Base-by-base conservation (phyloP, 1,140 invertebrate genomes). In the Diorhabda elongata region DNA sequence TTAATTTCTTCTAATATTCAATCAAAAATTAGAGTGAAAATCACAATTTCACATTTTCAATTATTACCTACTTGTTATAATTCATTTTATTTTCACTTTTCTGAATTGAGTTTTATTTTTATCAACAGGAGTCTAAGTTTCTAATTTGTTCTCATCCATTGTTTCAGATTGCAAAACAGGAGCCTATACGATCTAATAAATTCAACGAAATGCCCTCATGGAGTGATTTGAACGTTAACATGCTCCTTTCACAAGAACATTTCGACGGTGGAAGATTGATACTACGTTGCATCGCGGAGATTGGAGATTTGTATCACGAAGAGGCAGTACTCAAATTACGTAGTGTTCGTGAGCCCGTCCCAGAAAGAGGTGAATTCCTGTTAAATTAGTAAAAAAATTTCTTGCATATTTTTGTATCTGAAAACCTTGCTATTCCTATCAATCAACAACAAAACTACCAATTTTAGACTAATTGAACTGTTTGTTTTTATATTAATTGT, bases 271-370 rank as follows among this genome's bases (percentile, higher is more conserved):
- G 82, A 2, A 78, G 81, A 44, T 74, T 86, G 56, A 75, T 84
- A 61, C 75, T 86, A 68, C 82, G 81, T 59, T 86, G 85, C 72
- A 83, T 83, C 42, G 83, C 85, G 68, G 78, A 85, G 76, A 82
- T 86, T 74, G 79, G 78, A 66, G 83, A 82, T 72, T 78, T 85
- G 70, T 86, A 86, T 80, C 79, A 82, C 58, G 81, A 85, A 74
- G 81, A 84, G 65, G 81, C 83, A 63, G 84, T 84, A 78, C 79
- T 86, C 56, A 80, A 83, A 73, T 78, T 86, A 71, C 80, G 79
- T 64, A 83, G 82, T 68, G 81, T 83, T 70, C 83, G 80, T 73
- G 83, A 86, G 79, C 85, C 85, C 59, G 79, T 86, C 69, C 85
- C 85, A 9, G 84, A 85, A 66, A 79, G 84, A 85, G 85, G 85